phyloP scores from a whole-genome alignment of 2,888 invertebrate genomes.

The Isotomurus palustris region DNA sequence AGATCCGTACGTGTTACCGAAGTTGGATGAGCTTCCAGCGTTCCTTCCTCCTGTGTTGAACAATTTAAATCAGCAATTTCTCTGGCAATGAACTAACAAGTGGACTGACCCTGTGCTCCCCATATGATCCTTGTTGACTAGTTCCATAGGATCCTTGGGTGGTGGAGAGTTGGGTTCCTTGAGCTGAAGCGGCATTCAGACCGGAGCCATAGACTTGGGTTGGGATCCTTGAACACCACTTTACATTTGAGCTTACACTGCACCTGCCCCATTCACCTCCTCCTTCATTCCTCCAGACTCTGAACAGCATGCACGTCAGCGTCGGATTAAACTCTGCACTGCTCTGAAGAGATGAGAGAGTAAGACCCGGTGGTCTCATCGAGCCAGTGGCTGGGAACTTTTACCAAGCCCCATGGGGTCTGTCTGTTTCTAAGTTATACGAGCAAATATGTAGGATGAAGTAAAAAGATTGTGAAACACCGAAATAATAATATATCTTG shows the following conservation, averaged over 20 bases:
- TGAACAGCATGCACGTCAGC: constrained; percentile 35
- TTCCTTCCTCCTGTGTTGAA: constrained; percentile 15
- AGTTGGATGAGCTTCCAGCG: constrained; percentile 20
- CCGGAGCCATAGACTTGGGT: constrained; percentile 18
- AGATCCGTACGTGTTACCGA: constrained; percentile 25
- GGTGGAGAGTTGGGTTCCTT: constrained; percentile 5
- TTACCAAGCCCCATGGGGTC: constrained; percentile 80
- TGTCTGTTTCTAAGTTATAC: constrained; percentile 80
- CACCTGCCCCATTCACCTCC: no score
- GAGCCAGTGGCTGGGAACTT: constrained; percentile 77
- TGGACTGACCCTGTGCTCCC: constrained; percentile 13
- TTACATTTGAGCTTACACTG: not conserved
- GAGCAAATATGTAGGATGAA: constrained; percentile 67
- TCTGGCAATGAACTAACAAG: not conserved
- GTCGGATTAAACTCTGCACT: constrained; percentile 36
- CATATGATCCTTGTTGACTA: constrained; percentile 15
- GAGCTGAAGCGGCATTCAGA: not conserved
- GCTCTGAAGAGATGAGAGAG: constrained; percentile 37
- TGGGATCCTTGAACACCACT: not conserved
- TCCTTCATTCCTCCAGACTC: no score
- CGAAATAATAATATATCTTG: no score
- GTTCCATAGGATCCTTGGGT: constrained; percentile 1
- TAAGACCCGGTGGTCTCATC: constrained; percentile 22
- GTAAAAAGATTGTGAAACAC: no score
- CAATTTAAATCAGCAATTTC: not conserved